These are phyloP conservation scores for Cordilura impudica DNA, from an alignment of 2,888 invertebrate species.

Conservation along the genomic window DNA sequence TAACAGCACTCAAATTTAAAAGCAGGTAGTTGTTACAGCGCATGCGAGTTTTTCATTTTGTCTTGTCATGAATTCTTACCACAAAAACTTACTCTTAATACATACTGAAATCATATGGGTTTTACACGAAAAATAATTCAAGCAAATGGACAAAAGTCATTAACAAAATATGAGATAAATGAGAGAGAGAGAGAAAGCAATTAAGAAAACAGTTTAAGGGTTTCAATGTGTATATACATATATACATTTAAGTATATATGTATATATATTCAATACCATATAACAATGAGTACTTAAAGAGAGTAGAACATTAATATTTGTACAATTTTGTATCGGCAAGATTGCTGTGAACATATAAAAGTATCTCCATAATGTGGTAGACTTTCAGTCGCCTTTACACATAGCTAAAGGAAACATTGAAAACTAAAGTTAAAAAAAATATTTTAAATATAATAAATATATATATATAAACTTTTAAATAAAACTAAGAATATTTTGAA, in stretches of 20 bases:
- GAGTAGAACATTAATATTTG: slow-evolving; percentile 16
- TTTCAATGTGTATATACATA: too few relatives aligned
- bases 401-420: slow-evolving; percentile 64
- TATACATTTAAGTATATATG: too few relatives aligned
- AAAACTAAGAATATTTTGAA: background rate
- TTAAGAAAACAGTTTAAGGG: too few relatives aligned
- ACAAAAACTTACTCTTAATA: slow-evolving; percentile 43
- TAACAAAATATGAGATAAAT: background rate
- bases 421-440: slow-evolving; percentile 7
- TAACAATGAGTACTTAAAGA: background rate
- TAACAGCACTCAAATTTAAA: background rate
- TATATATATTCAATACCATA: background rate
- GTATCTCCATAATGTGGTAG: slow-evolving; percentile 79
- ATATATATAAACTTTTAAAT: background rate
- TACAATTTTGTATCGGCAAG: slow-evolving; percentile 9
- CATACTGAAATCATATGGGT: slow-evolving; percentile 56
- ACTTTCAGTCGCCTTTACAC: slow-evolving; percentile 82
- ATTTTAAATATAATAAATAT: background rate
- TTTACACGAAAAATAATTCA: slow-evolving; percentile 5
- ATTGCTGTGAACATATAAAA: slow-evolving; percentile 70
- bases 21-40: slow-evolving; percentile 43
- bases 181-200: background rate
- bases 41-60: slow-evolving; percentile 27
- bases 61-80: slow-evolving; percentile 15
- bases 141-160: background rate